Percentiles rank a stretch among this genome's conserved stretches.
Evolutionary conservation across 2,113 vertebrate species (phyloP).

Genomic region (Coryphaenoides rupestris): DNA sequence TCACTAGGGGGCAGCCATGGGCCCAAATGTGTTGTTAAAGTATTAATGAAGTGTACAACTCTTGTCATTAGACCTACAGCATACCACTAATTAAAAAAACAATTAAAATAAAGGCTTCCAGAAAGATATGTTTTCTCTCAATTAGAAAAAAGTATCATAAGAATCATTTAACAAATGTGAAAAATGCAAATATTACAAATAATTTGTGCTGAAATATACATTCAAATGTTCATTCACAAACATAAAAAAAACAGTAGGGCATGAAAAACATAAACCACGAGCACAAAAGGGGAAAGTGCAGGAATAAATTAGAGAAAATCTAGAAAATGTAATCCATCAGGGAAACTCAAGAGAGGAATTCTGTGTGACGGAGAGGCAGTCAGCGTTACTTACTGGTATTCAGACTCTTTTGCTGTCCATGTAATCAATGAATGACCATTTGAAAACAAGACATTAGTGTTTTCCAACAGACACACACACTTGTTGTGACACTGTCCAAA

Average conservation of each 20-base stretch:
- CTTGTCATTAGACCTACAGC: constrained; percentile 31
- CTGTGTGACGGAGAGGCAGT: constrained; percentile 58
- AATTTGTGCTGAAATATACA: constrained; percentile 33
- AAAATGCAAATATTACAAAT: constrained; percentile 32
- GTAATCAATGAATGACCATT: constrained; percentile 79
- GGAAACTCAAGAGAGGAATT: constrained; percentile 60
- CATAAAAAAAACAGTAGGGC: constrained; percentile 36
- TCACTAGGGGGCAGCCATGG: constrained; percentile 33
- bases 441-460: constrained; percentile 83
- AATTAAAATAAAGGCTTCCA: constrained; percentile 36
- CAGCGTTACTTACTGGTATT: constrained; percentile 75
- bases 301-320: constrained; percentile 46
- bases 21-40: background rate
- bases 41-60: constrained; percentile 8
- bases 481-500: constrained; percentile 65
- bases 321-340: constrained; percentile 51
- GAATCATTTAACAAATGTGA: constrained; percentile 36
- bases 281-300: constrained; percentile 50
- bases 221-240: constrained; percentile 28
- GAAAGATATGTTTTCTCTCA: constrained; percentile 55
- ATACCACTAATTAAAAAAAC: constrained; percentile 26
- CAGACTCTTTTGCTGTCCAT: constrained; percentile 75
- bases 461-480: constrained; percentile 75
- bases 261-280: constrained; percentile 44
- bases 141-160: constrained; percentile 26